Base-by-base conservation (phyloP, 2,797 vertebrate genomes). In the Mus minutoides region DNA sequence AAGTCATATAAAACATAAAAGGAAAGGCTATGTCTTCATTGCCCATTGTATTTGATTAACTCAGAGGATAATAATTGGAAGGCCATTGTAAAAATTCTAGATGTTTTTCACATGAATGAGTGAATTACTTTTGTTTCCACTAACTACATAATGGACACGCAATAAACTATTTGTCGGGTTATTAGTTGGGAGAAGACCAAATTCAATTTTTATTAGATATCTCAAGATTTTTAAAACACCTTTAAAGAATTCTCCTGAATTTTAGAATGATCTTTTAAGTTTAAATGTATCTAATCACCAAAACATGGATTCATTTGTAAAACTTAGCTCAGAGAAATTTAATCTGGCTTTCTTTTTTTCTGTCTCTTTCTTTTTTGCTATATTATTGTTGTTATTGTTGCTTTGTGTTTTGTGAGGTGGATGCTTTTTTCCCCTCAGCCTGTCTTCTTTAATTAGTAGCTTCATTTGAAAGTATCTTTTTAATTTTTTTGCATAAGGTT, bases 381-480 rank as follows among this genome's bases (percentile, higher is more conserved):
- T 52, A 85, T 29, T 60, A n/a, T 71, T 83, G 24, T 58, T 62
- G 58, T 29, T 46, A 34, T 64, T 88, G 29, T 46, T 76, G 37
- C 34, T 88, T 75, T 76, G 26, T 34, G 19, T 52, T 94, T 71
- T 26, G 46, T 88, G 17, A 52, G 9, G 54, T 62, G 89, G 11
- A 49, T 85, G 31, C 43, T 67, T 85, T 85, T 7, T 7, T 24
- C 7, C 14, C 12, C 11, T 90, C 87, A 58, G 17, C 56, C 69
- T 88, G 34, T 31, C 26, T 64, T 89, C 46, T 94, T 93, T 83
- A 17, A 37, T 93, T 58, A 56, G 19, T 93, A 46, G 34, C 64
- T 92, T 19, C 67, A 64, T 90, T 96, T 92, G 49, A 95, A 94
- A 92, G 22, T 46, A 67, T 85, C 29, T 88, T 94, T 82, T 73